Evolutionary conservation across 2,797 vertebrate genomes (phyloP), one percentile per base, ranked within the genome.

Genomic region (Catharus ustulatus): DNA sequence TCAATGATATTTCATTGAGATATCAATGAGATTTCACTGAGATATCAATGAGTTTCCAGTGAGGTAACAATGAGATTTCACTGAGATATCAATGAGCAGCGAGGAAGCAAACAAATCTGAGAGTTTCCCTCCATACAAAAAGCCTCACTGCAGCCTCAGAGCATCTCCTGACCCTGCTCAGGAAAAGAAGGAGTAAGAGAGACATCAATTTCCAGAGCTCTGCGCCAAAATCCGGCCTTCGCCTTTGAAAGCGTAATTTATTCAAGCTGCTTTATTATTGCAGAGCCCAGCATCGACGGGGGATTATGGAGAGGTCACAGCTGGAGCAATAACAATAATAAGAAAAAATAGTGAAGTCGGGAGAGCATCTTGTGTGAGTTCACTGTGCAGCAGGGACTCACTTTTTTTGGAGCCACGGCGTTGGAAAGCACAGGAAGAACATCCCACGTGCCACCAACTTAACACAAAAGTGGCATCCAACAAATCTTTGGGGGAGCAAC

Each of bases 241-340:
- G 96, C 97, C 97, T 98, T 97, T 96, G 95, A 95, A 97, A 97
- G 95, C 16, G 63, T 96, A 97, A 98, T 98, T 97, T 98, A 98
- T 97, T 98, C 97, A 97, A 96, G 96, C 91, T 89, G 85, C 92
- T 81, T 90, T 96, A 97, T 97, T 96, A 97, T 88, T 95, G 97
- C 93, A 87, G 84, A 95, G 67, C 95, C 94, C 91, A n/a, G 91
- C 22, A 0, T 78, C 59, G 93, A 90, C 24, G 5, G 58, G 51
- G 91, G 96, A 97, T 97, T 97, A 97, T 77, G 91, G 94, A 90
- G 94, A 96, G 94, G 94, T 94, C 92, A 87, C 88, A 78, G 94
- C 89, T 81, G 93, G 94, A 95, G 94, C 94, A 90, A 80, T 87
- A 87, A 91, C 88, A 94, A 96, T 89, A 95, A 94, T 86, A 92